Evolutionary conservation across 2,888 invertebrate genomes (phyloP).

Genomic region (Willowsia nigromaculata): DNA sequence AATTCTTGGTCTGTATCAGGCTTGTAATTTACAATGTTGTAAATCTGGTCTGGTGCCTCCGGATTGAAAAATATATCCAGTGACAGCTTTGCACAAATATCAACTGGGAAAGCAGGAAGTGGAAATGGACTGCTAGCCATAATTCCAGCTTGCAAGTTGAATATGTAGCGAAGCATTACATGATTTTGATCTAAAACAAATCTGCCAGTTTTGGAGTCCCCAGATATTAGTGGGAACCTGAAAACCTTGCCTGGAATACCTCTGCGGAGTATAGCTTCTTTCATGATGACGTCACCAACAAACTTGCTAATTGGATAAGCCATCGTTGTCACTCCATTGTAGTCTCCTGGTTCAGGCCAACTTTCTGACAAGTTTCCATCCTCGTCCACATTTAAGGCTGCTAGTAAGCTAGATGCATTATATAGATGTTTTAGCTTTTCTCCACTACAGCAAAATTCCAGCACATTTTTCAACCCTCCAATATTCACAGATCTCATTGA

Average conservation of each 20-base stretch:
- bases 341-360: neutral
- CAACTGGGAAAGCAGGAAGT: neutral
- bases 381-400: neutral
- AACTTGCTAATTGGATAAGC: constrained; percentile 18
- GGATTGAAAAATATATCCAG: constrained; percentile 4
- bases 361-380: neutral
- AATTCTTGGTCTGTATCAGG: constrained; percentile 1
- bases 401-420: neutral
- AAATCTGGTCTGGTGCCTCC: neutral
- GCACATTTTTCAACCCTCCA: neutral
- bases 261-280: neutral
- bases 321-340: neutral
- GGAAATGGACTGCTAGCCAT: no score
- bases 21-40: neutral
- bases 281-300: neutral
- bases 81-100: neutral
- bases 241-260: constrained; percentile 25
- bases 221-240: neutral
- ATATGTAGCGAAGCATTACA: neutral
- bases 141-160: neutral
- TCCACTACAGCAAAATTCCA: neutral
- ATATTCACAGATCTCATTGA: neutral
- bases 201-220: constrained; percentile 8
- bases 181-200: constrained; percentile 2
- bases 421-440: constrained; percentile 1